Evolutionary conservation across 2,113 vertebrate genomes (phyloP), one percentile per base, ranked within the genome.

Genomic region (Hylia prasina): DNA sequence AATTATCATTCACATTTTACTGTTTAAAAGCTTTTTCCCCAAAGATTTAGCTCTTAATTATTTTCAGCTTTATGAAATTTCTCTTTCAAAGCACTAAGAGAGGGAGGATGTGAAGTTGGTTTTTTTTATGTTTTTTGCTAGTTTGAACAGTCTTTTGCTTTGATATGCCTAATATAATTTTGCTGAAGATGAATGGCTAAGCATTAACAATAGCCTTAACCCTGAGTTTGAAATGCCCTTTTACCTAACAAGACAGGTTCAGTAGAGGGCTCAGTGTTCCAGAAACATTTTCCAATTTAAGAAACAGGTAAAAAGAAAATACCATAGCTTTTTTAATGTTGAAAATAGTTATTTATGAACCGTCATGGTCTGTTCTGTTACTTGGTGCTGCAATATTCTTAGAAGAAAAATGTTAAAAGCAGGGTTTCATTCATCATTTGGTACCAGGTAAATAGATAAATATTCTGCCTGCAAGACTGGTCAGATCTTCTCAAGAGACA

Each of bases 1-100:
- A 97, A 91, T 96, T 97, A 94, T 78, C 63, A 66, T 78, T 95
- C 90, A 88, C 44, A 96, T 92, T 96, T 96, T 96, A 91, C 82
- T 82, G 63, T 87, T 96, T 93, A 90, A 91, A 82, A 72, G 21
- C 39, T 89, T 93, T 96, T 87, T 60, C 94, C 90, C 85, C 85
- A 64, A 77, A 78, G 92, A 91, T 82, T 94, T 73, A 50, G 82
- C 35, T 91, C 71, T 85, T 94, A 90, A 94, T 87, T 91, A 60
- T 60, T 95, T 95, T 88, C 93, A 96, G 87, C 47, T 95, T 92
- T 80, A n/a, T 37, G 58, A 90, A 83, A 66, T 9, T 66, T 6
- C 9, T 82, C 31, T 94, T 95, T 90, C 58, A 90, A 86, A 80
- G 60, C 15, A 76, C 28, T 66, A 40, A 57, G 47, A 37, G 39